Conservation (phyloP, 2,888 invertebrate species). For the Notodonta dromedarius region DNA sequence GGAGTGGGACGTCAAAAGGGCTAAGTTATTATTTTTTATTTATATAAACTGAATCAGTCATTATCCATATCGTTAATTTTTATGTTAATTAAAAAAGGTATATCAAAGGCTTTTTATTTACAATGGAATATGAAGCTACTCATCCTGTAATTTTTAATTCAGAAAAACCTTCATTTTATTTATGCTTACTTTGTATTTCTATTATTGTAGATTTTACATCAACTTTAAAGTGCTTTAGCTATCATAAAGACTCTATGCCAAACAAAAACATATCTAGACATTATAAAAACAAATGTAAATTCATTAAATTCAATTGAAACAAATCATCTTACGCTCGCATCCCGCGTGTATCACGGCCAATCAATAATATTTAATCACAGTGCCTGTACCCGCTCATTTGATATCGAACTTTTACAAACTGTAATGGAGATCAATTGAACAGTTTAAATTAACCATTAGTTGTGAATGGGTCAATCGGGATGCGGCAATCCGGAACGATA, state of each 20-base stretch:
- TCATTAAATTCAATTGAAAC: constrained; percentile 72
- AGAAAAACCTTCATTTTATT: too few relatives aligned
- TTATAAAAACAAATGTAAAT: constrained; percentile 34
- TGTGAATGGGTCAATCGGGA: constrained; percentile 71
- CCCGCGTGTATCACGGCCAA: constrained; percentile 65
- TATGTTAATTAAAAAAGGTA: too few relatives aligned
- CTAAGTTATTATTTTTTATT: too few relatives aligned
- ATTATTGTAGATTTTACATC: too few relatives aligned
- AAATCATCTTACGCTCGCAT: constrained; percentile 73
- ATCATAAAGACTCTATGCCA: not conserved
- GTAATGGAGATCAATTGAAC: constrained; percentile 81
- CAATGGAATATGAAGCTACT: too few relatives aligned
- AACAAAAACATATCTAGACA: not conserved
- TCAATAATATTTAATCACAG: constrained; percentile 75
- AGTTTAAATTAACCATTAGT: constrained; percentile 78
- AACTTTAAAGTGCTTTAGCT: too few relatives aligned
- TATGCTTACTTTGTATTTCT: too few relatives aligned
- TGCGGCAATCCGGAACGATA: constrained; percentile 59
- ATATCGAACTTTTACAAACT: constrained; percentile 76
- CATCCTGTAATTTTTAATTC: too few relatives aligned
- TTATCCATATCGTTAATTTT: too few relatives aligned
- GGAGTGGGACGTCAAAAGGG: too few relatives aligned
- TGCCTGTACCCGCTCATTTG: constrained; percentile 58
- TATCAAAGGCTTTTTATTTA: too few relatives aligned
- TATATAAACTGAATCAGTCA: too few relatives aligned